Base-by-base conservation (phyloP, 2,113 vertebrate genomes). In the Lophotis ruficrista region DNA sequence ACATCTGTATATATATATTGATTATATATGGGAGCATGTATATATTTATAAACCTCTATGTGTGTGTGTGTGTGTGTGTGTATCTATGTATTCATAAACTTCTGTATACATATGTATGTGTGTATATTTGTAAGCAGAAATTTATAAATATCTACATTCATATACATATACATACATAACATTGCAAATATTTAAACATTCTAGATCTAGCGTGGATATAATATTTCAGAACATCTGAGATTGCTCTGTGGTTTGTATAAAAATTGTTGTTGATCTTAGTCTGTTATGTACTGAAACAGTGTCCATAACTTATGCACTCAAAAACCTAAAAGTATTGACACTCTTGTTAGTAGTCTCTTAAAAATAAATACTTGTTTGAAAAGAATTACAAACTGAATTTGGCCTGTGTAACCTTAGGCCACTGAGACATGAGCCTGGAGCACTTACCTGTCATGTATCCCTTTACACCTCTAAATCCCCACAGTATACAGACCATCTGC, bases 401-500 rank as follows among this genome's bases (percentile, higher is more conserved):
- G 68, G 35, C 37, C 69, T 65, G 10, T 47, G 60, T 69, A 92
- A 95, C 95, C 89, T 92, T 79, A 95, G 86, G 83, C 89, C 94
- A 82, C 62, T 61, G 80, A 96, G 92, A 94, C 83, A 87, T 41
- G 80, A 86, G 92, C 69, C 77, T 79, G 19, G 78, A 33, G 91
- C 81, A 79, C 73, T 91, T 89, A 91, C 70, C 91, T 96, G 93
- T 96, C 94, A 87, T 97, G 96, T 97, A 96, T 96, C 70, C 94
- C 83, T 96, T 95, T 91, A 91, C 96, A 96, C 90, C 41, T 95
- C 77, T 71, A 89, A 94, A 87, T 96, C 61, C 83, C 90, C 25
- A 19, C 83, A 68, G 95, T 84, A 92, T 43, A 75, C 43, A 87
- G 83, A 87, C 95, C 95, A 96, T 96, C 95, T 97, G 96, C 80